These are phyloP conservation scores for Oreochromis niloticus DNA, from an alignment of 2,113 vertebrate genomes.

Conservation along the genomic window DNA sequence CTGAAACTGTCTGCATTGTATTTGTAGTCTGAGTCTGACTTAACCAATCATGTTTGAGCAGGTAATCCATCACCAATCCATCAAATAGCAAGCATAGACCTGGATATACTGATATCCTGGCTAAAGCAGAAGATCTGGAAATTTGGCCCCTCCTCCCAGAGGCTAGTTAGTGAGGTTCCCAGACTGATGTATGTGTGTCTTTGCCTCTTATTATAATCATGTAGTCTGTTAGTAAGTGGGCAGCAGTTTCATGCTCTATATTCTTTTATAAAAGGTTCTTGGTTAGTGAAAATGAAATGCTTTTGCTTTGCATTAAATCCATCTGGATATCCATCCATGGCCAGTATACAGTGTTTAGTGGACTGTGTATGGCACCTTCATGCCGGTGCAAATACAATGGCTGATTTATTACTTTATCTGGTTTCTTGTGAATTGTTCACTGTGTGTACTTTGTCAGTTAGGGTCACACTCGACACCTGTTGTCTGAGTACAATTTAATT, in stretches of 20 bases:
- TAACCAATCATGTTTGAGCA: not conserved
- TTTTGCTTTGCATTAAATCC: not conserved
- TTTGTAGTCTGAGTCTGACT: not conserved
- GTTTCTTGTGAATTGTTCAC: not conserved
- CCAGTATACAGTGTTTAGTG: not conserved
- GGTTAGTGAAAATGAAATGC: not conserved
- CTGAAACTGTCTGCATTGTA: not conserved
- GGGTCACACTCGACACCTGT: not conserved
- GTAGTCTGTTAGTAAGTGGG: not conserved
- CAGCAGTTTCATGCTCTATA: not conserved
- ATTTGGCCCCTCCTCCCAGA: not conserved
- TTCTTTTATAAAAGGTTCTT: not conserved
- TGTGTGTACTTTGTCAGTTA: not conserved
- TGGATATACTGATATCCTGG: not conserved
- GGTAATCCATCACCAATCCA: not conserved
- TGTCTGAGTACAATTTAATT: not conserved
- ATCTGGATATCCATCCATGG: not conserved
- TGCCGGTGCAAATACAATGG: not conserved
- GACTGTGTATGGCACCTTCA: not conserved
- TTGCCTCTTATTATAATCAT: not conserved
- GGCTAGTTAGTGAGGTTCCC: not conserved
- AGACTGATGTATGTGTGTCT: not conserved
- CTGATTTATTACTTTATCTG: not conserved
- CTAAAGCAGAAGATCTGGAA: not conserved
- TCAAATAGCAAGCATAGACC: not conserved